Percentiles rank a stretch among this genome's conserved stretches.
These are phyloP conservation scores for Meloidogyne chitwoodi DNA, from an alignment of 1,140 invertebrate genomes.

Conservation along the genomic window DNA sequence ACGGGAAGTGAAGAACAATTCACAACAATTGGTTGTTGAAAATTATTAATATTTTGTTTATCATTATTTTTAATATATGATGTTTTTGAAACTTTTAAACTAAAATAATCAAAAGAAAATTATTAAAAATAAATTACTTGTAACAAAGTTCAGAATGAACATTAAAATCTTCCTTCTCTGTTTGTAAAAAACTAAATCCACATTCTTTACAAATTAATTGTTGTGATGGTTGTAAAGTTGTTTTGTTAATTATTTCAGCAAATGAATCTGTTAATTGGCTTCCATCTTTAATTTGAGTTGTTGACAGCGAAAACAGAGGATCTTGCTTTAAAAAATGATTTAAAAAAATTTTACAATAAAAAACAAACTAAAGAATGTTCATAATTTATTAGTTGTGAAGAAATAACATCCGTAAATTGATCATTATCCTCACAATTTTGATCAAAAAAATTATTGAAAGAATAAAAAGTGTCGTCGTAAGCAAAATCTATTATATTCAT, in stretches of 20 bases:
- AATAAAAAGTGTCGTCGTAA: background rate
- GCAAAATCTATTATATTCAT: background rate
- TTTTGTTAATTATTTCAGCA: background rate
- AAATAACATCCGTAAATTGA: background rate
- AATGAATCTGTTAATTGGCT: background rate
- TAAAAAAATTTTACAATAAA: background rate
- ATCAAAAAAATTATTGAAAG: background rate
- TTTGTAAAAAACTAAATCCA: background rate
- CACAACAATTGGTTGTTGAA: background rate
- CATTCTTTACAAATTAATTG: background rate
- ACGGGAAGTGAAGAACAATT: background rate
- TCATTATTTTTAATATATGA: background rate
- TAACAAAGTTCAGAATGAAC: background rate
- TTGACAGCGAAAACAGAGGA: background rate
- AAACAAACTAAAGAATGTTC: background rate
- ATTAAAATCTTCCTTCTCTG: background rate
- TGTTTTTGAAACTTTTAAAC: background rate
- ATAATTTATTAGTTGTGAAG: background rate
- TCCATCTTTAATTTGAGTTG: background rate
- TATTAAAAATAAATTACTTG: too few relatives aligned
- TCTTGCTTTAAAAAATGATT: background rate
- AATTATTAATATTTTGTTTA: background rate
- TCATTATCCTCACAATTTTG: background rate
- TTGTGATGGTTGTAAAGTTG: background rate
- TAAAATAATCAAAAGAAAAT: too few relatives aligned